Percentiles rank a stretch among this genome's conserved stretches.
These are phyloP conservation scores for Graptemys geographica DNA, from an alignment of 2,797 vertebrate genomes.

Conservation along the genomic window DNA sequence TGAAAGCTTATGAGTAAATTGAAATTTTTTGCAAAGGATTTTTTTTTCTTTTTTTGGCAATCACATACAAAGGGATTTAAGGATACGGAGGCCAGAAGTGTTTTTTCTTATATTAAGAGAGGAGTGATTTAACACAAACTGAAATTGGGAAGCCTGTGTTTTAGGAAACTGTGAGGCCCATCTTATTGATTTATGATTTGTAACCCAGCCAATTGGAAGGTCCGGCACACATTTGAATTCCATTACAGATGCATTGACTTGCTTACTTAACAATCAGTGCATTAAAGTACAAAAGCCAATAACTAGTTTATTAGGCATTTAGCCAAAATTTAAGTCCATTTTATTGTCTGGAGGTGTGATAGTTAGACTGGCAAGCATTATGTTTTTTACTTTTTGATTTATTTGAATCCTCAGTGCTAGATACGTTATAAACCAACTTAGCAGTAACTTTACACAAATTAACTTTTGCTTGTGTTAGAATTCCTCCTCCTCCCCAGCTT, in stretches of 20 bases:
- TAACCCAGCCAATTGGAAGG: neutral
- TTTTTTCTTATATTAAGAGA: constrained; percentile 37
- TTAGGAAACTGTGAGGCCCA: constrained; percentile 43
- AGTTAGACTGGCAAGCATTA: constrained; percentile 39
- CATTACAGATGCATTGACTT: constrained; percentile 3
- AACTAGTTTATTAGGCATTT: constrained; percentile 44
- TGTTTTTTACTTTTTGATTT: constrained; percentile 50
- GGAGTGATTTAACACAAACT: neutral
- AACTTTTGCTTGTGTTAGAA: constrained; percentile 3
- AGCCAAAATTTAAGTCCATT: constrained; percentile 50
- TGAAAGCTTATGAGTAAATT: neutral
- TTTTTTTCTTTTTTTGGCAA: constrained; percentile 35
- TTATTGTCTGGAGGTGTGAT: constrained; percentile 44
- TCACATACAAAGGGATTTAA: constrained; percentile 11
- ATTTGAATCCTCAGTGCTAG: constrained; percentile 37
- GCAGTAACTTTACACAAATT: constrained; percentile 33
- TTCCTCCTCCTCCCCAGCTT: neutral
- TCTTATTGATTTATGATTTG: constrained; percentile 21
- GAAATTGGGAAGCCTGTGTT: constrained; percentile 12
- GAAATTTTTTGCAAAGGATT: constrained; percentile 12
- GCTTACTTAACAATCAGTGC: constrained; percentile 61
- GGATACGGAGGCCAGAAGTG: neutral
- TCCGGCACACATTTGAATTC: constrained; percentile 30
- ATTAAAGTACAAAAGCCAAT: constrained; percentile 61
- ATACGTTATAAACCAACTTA: neutral